These are phyloP conservation scores for Macaca mulatta DNA, from an alignment of 2,113 vertebrate species.

Conservation along the genomic window DNA sequence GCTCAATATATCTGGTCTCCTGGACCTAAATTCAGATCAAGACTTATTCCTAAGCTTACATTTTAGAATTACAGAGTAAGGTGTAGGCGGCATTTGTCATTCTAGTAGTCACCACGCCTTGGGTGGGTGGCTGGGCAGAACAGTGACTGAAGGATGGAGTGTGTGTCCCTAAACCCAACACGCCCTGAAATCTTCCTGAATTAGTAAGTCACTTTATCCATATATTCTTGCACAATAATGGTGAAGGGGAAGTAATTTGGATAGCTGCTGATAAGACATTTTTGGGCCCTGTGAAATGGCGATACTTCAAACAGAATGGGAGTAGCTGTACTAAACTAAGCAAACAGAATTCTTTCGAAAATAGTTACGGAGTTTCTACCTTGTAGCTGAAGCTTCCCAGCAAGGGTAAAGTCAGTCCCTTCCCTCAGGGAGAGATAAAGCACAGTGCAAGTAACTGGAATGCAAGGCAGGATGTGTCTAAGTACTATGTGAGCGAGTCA, in stretches of 20 bases:
- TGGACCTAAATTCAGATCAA: conserved; percentile 35
- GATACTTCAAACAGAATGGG: conserved; percentile 46
- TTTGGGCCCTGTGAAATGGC: conserved; percentile 39
- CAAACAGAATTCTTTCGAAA: conserved; percentile 44
- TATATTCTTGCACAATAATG: conserved; percentile 53
- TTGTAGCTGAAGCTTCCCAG: conserved; percentile 20
- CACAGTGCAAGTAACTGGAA: conserved; percentile 10
- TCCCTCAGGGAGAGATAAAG: conserved; percentile 26
- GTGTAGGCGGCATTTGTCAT: conserved; percentile 46
- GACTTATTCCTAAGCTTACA: conserved; percentile 38
- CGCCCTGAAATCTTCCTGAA: conserved; percentile 50
- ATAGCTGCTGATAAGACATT: conserved; percentile 40
- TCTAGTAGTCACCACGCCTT: conserved; percentile 27
- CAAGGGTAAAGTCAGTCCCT: background rate
- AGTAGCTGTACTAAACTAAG: background rate
- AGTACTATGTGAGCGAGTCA: conserved; percentile 30
- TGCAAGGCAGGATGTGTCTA: background rate
- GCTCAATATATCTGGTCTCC: conserved; percentile 17
- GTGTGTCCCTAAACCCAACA: conserved; percentile 13
- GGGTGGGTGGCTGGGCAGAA: conserved; percentile 42
- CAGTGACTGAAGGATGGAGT: conserved; percentile 33
- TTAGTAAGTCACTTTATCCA: conserved; percentile 51
- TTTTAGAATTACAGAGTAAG: conserved; percentile 30
- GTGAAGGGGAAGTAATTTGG: conserved; percentile 19
- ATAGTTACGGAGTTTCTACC: conserved; percentile 5